A percentile compares a stretch with the other conserved stretches of the same genome.
phyloP scores from a whole-genome alignment of 2,113 vertebrate species.

The Malurus elegans region DNA sequence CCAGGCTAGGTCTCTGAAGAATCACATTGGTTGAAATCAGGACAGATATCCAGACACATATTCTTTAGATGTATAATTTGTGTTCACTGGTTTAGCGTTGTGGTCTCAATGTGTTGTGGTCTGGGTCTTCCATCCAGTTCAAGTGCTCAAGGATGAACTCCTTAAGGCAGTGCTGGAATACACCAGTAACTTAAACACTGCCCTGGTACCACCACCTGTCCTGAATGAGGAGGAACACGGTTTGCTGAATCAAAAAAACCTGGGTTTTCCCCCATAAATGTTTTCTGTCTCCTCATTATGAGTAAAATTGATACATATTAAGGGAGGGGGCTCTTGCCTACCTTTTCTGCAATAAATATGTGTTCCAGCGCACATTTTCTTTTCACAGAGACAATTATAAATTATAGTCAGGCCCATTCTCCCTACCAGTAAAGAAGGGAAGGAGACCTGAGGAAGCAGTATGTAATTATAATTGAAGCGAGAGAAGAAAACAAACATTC shows the following conservation, averaged over 20 bases:
- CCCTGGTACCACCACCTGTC: not conserved
- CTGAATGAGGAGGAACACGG: not conserved
- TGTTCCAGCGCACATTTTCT: not conserved
- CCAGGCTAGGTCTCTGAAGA: not conserved
- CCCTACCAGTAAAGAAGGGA: not conserved
- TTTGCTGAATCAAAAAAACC: not conserved
- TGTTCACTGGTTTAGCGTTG: not conserved
- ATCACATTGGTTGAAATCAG: not conserved
- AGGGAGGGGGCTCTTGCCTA: not conserved
- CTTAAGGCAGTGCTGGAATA: not conserved
- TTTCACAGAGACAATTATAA: not conserved
- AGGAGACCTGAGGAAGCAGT: not conserved
- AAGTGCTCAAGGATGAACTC: not conserved
- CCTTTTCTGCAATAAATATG: not conserved
- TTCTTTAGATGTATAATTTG: not conserved
- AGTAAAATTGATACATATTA: not conserved
- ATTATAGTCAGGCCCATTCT: not conserved
- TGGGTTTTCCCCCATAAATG: rapidly evolving
- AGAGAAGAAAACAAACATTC: not conserved
- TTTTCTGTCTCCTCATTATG: not conserved
- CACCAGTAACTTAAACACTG: not conserved
- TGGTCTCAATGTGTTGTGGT: not conserved
- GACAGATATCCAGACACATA: not conserved
- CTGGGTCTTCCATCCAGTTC: not conserved
- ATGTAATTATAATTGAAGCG: not conserved